phyloP scores from a whole-genome alignment of 2,797 vertebrate genomes.

The Tapera naevia region DNA sequence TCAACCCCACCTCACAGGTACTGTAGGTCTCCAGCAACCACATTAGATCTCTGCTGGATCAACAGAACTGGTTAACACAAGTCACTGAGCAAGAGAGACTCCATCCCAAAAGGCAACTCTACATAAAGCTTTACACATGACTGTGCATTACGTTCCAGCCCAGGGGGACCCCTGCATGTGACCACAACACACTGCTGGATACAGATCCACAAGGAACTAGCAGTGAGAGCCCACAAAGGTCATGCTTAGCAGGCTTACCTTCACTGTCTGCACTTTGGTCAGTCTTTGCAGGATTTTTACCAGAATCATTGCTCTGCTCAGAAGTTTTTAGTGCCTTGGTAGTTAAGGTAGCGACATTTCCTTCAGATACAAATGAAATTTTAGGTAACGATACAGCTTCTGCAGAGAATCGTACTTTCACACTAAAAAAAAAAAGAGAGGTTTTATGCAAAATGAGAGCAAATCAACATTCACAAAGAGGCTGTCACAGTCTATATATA shows the following conservation, averaged over 20 bases:
- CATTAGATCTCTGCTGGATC: background rate
- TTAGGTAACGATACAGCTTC: slow-evolving; percentile 68
- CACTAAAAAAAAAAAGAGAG: slow-evolving; percentile 33
- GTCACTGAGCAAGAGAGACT: background rate
- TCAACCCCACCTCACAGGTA: background rate
- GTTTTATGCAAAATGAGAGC: background rate
- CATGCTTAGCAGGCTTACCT: slow-evolving; percentile 32
- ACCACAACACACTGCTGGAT: background rate
- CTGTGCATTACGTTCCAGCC: background rate
- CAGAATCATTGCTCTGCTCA: background rate
- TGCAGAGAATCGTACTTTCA: slow-evolving; percentile 68
- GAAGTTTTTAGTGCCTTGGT: background rate
- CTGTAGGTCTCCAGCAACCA: background rate
- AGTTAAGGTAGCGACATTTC: background rate
- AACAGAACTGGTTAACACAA: background rate
- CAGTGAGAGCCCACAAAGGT: background rate
- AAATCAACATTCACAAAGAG: background rate
- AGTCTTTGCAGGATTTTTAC: background rate
- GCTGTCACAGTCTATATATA: background rate
- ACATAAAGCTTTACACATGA: background rate
- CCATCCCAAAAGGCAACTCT: background rate
- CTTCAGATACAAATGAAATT: slow-evolving; percentile 62
- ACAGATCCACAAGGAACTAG: background rate
- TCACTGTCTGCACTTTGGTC: background rate
- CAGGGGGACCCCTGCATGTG: background rate